phyloP scores from a whole-genome alignment of 2,888 invertebrate genomes.

The Monopis laevigella region DNA sequence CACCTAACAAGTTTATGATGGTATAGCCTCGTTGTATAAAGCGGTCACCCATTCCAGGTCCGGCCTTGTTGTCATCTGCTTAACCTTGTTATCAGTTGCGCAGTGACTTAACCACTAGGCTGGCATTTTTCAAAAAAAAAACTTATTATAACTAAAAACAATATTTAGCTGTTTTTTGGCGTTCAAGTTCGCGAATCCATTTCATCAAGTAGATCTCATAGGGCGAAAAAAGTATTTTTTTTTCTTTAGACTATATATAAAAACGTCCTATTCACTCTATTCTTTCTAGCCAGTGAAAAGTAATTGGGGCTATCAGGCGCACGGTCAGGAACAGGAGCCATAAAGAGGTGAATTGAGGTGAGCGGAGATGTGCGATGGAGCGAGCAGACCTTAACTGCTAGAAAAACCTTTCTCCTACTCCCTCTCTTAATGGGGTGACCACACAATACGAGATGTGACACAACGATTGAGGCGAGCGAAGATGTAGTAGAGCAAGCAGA shows the following conservation, averaged over 20 bases:
- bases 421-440: background rate
- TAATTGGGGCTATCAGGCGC: constrained; percentile 57
- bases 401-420: constrained; percentile 11
- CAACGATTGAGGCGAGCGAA: too few relatives aligned
- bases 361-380: constrained; percentile 17
- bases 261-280: constrained; percentile 24
- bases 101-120: too few relatives aligned
- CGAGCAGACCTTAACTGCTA: constrained; percentile 14
- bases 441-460: too few relatives aligned
- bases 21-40: too few relatives aligned
- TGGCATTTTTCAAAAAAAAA: too few relatives aligned
- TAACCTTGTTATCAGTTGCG: too few relatives aligned
- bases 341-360: constrained; percentile 57
- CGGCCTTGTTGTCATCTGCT: too few relatives aligned
- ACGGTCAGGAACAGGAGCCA: constrained; percentile 27
- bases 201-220: background rate
- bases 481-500: too few relatives aligned
- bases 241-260: background rate
- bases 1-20: too few relatives aligned
- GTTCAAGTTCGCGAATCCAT: too few relatives aligned
- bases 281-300: constrained; percentile 25
- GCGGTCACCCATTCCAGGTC: too few relatives aligned
- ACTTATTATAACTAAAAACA: background rate
- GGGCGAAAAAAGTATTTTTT: background rate
- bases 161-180: background rate